Base-by-base conservation (phyloP, 2,888 invertebrate genomes). In the Hypselothyrea guttata region DNA sequence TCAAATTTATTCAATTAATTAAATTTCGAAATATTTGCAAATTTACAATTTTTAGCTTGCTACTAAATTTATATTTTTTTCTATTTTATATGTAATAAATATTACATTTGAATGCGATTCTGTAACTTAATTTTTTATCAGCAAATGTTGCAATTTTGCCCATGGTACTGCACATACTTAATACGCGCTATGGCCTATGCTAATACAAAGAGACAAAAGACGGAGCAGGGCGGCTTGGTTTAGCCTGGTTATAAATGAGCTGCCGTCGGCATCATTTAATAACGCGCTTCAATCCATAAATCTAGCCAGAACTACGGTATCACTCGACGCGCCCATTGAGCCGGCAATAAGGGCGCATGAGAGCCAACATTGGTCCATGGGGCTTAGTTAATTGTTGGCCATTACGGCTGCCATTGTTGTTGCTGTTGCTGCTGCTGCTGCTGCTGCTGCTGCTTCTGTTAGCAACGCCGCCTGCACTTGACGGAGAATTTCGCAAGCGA, bases 401-500 rank as follows among this genome's bases (percentile, higher is more conserved):
- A 38, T 38, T 38, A 38, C 27, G 31, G 45, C 8, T n/a, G 31
- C 8, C 8, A 8, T n/a, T n/a, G 31, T n/a, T n/a, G n/a, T 8
- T n/a, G 31, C 31, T 31, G 31, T 8, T 8, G 22, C 5, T 22
- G 22, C 22, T 22, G 5, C 22, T 22, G 22, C 5, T 22, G 22
- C 22, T 22, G 22, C 22, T 22, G 22, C 22, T 33, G 11, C n/a
- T 46, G 22, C 5, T 22, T 2, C 22, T 22, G 49, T 48, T 42
- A 44, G 40, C 18, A 41, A 4, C 35, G 56, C 45, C 62, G 64
- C 58, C 47, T 78, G 77, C 59, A 82, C 70, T 75, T 72, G 76
- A 75, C 83, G 71, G 67, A 71, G 59, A 58, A 67, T 71, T 83
- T 75, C 61, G 58, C 76, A 68, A 63, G 60, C 76, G 55, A 71